Evolutionary conservation across 2,888 invertebrate species (phyloP).

Genomic region (Chymomyza fuscimana): DNA sequence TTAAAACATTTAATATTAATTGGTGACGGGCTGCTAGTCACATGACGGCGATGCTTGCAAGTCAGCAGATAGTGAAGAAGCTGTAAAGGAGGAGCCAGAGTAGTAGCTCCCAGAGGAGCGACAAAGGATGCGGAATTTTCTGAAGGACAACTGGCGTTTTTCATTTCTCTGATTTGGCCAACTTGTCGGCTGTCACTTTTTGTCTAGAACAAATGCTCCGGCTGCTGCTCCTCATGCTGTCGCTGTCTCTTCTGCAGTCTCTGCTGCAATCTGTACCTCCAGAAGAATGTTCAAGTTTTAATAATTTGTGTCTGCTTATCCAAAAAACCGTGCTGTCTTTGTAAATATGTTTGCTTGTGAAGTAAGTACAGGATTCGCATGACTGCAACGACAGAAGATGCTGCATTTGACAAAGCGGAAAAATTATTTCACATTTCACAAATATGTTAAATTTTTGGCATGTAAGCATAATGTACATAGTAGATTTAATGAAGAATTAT

Average conservation of each 20-base stretch:
- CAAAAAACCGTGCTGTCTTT: neutral
- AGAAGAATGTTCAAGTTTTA: neutral
- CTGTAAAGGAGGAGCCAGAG: neutral
- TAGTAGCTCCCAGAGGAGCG: neutral
- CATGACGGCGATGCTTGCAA: constrained; percentile 1
- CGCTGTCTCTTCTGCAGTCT: neutral
- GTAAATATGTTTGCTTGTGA: neutral
- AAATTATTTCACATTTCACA: neutral
- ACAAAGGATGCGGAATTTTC: neutral
- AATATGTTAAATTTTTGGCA: neutral
- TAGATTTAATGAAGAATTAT: neutral
- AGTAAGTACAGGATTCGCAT: neutral
- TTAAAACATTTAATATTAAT: constrained; percentile 23
- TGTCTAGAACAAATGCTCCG: neutral
- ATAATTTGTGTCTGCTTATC: neutral
- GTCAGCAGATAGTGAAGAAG: constrained; percentile 3
- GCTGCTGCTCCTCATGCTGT: neutral
- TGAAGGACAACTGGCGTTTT: constrained; percentile 9
- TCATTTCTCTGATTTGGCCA: constrained; percentile 11
- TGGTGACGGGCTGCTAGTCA: constrained; percentile 21
- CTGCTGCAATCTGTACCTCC: neutral
- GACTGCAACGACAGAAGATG: neutral
- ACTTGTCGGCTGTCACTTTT: constrained; percentile 18
- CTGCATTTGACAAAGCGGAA: constrained; percentile 2
- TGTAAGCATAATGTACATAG: neutral